Base-by-base conservation (phyloP, 2,797 vertebrate genomes). In the Nannoperca australis region DNA sequence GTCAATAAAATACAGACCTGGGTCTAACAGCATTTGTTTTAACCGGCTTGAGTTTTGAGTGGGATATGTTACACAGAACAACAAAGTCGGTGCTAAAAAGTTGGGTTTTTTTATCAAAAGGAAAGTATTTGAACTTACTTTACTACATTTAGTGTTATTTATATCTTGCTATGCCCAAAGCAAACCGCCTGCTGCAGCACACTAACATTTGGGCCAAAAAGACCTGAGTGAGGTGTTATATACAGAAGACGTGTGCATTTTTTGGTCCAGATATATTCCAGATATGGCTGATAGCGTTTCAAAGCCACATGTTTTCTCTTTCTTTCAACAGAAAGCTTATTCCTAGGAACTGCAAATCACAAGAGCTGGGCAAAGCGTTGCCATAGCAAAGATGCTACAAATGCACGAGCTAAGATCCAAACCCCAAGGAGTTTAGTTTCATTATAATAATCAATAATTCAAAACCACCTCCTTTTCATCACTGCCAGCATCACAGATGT, bases 371-470 rank as follows among this genome's bases (percentile, higher is more conserved):
- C 50, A 51, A 65, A 50, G 45, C 12, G 66, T 59, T 78, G 58
- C 61, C 70, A 78, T 32, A 17, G 77, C 47, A 66, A 58, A 47
- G 58, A 30, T 58, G 50, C 54, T 24, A 64, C 50, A 75, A 70
- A 78, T 56, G 55, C 34, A 61, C 38, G 68, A 12, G 40, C 75
- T 4, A 27, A 71, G 36, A 58, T 68, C 40, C 58, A 71, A 83
- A 85, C 80, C 83, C 81, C 3, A 54, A 85, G 81, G 91, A 90
- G 78, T 91, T 82, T 7, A 65, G 89, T 95, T 94, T 94, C 92
- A 94, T 94, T 92, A 89, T 54, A 81, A 91, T 78, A 83, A 95
- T 96, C 93, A 95, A 96, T 96, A 92, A 95, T 96, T 95, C 79
- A 96, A 92, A 89, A 18, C 32, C 27, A 20, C 63, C 86, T 80